These are phyloP conservation scores for Melanitta fusca DNA, from an alignment of 2,797 vertebrate genomes.

Conservation along the genomic window DNA sequence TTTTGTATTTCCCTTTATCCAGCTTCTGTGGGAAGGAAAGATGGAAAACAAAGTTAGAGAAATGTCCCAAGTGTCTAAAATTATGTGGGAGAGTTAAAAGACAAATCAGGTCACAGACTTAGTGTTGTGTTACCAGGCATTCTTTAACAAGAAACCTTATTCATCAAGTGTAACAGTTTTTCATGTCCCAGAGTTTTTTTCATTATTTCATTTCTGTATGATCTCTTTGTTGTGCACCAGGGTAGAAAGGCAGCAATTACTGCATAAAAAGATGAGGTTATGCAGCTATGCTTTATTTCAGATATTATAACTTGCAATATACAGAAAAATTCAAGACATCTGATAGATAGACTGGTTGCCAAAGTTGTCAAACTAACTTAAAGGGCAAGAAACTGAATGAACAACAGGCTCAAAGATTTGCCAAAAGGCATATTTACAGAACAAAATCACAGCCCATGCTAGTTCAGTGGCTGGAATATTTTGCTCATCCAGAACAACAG, in stretches of 20 bases:
- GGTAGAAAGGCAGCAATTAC: neutral
- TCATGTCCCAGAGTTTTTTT: neutral
- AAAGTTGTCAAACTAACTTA: neutral
- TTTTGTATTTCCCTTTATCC: neutral
- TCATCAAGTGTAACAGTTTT: neutral
- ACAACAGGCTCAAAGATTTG: neutral
- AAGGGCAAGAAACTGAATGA: neutral
- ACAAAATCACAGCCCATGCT: neutral
- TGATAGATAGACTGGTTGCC: neutral
- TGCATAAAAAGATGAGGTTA: neutral
- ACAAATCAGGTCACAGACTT: neutral
- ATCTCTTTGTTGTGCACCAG: neutral
- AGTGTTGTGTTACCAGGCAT: neutral
- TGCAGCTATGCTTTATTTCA: neutral
- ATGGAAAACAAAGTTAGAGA: neutral
- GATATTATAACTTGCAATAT: neutral
- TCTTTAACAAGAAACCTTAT: neutral
- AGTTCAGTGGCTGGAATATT: neutral
- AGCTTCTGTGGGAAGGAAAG: neutral
- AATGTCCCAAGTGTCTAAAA: neutral
- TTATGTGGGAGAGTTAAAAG: neutral
- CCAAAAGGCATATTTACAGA: constrained; percentile 10
- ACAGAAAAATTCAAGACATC: neutral
- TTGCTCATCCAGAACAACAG: neutral
- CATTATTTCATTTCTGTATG: neutral